A percentile compares a stretch with the other conserved stretches of the same genome.
These are phyloP conservation scores for Zaprionus ornatus DNA, from an alignment of 1,140 invertebrate species.

Conservation along the genomic window DNA sequence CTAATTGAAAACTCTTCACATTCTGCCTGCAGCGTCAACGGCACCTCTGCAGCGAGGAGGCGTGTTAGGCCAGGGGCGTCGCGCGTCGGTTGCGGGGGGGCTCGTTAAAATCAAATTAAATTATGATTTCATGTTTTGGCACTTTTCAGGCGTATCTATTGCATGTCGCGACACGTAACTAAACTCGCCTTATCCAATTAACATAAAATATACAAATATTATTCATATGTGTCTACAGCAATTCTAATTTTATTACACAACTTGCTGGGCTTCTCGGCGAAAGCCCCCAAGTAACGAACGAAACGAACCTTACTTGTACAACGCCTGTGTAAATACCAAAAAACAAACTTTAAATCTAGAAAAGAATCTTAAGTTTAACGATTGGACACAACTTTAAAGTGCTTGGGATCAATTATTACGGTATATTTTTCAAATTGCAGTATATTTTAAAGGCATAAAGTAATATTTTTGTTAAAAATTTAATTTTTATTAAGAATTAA, in stretches of 20 bases:
- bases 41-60: not conserved
- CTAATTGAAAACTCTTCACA: constrained; percentile 54
- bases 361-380: not conserved
- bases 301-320: not conserved
- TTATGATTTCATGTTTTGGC: constrained; percentile 80
- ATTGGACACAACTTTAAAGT: not conserved
- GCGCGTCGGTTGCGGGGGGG: not conserved
- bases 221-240: constrained; percentile 24
- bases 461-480: too few species aligned
- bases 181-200: constrained; percentile 63
- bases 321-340: not conserved
- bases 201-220: constrained; percentile 41
- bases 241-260: constrained; percentile 62
- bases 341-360: not conserved
- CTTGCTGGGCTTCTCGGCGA: constrained; percentile 50
- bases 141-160: constrained; percentile 50
- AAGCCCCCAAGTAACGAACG: constrained; percentile 1
- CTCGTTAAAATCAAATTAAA: constrained; percentile 69
- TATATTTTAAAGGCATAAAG: too few species aligned
- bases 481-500: too few species aligned
- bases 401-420: too few species aligned
- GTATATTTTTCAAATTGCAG: too few species aligned
- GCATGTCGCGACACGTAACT: constrained; percentile 40
- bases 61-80: not conserved
- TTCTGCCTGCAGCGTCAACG: constrained; percentile 6